A percentile compares a stretch with the other conserved stretches of the same genome.
These are phyloP conservation scores for Sepiola atlantica DNA, from an alignment of 2,888 invertebrate species.

Conservation along the genomic window DNA sequence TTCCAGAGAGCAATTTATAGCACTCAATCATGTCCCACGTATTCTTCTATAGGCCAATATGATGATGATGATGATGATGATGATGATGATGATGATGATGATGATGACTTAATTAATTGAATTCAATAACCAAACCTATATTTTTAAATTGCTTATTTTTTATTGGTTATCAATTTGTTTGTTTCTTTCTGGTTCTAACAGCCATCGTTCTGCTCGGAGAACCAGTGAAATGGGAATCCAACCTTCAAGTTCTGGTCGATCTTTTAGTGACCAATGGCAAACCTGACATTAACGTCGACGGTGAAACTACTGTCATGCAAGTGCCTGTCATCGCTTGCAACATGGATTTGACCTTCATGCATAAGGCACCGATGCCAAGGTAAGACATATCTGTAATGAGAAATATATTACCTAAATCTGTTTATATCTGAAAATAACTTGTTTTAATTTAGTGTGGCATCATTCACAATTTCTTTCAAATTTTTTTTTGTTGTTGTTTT, in stretches of 20 bases:
- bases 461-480: too few species aligned
- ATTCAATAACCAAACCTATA: too few species aligned
- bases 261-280: constrained; percentile 72
- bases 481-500: too few species aligned
- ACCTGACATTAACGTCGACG: constrained; percentile 63
- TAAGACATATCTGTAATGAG: constrained; percentile 47
- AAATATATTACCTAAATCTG: not conserved
- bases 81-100: too few species aligned
- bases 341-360: constrained; percentile 75
- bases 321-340: constrained; percentile 74
- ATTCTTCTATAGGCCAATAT: too few species aligned
- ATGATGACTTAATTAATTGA: too few species aligned
- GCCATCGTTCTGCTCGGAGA: constrained; percentile 74
- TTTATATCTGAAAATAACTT: too few species aligned
- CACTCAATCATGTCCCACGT: too few species aligned
- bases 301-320: constrained; percentile 63
- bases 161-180: not conserved
- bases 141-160: not conserved
- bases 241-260: constrained; percentile 74
- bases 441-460: too few species aligned
- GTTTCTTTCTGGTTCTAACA: constrained; percentile 54
- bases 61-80: too few species aligned
- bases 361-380: constrained; percentile 74
- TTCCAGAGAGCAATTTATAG: too few species aligned
- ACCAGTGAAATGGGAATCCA: constrained; percentile 73